A percentile compares a stretch with the other conserved stretches of the same genome.
These are phyloP conservation scores for Ochropleura plecta DNA, from an alignment of 2,888 invertebrate species.

Conservation along the genomic window DNA sequence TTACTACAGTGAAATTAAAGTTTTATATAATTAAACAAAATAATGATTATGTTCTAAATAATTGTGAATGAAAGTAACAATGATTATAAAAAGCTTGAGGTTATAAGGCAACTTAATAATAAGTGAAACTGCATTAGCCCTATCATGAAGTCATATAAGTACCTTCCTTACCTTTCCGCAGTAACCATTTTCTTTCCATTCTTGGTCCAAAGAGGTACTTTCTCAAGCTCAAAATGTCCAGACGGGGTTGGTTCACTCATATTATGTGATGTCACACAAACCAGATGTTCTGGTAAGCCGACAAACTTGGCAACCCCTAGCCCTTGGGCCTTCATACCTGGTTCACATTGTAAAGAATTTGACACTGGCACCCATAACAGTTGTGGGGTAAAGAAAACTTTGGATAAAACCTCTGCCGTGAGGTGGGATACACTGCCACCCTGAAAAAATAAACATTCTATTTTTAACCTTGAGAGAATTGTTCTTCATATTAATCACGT, in stretches of 20 bases:
- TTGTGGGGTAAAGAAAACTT: slow-evolving; percentile 91
- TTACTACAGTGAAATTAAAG: background rate
- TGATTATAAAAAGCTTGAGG: background rate
- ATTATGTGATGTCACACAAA: slow-evolving; percentile 92
- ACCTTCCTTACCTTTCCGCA: slow-evolving; percentile 87
- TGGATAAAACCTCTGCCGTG: slow-evolving; percentile 93
- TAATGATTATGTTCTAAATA: background rate
- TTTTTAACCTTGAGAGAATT: slow-evolving; percentile 8
- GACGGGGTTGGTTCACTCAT: slow-evolving; percentile 92
- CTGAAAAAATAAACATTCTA: slow-evolving; percentile 78
- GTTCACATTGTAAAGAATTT: slow-evolving; percentile 92
- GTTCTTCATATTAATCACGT: background rate
- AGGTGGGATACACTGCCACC: slow-evolving; percentile 96
- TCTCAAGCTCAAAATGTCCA: slow-evolving; percentile 93
- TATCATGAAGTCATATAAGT: background rate
- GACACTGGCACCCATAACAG: slow-evolving; percentile 94
- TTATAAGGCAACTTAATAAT: background rate
- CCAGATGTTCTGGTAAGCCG: slow-evolving; percentile 89
- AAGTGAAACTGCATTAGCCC: background rate
- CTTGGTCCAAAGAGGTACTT: slow-evolving; percentile 94
- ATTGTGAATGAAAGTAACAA: background rate
- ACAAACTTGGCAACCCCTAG: slow-evolving; percentile 93
- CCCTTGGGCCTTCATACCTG: slow-evolving; percentile 91
- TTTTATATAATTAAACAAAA: background rate
- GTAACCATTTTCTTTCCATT: slow-evolving; percentile 93